Evolutionary conservation across 2,113 vertebrate genomes (phyloP), one percentile per base, ranked within the genome.

Genomic region (Rhinogobius similis): DNA sequence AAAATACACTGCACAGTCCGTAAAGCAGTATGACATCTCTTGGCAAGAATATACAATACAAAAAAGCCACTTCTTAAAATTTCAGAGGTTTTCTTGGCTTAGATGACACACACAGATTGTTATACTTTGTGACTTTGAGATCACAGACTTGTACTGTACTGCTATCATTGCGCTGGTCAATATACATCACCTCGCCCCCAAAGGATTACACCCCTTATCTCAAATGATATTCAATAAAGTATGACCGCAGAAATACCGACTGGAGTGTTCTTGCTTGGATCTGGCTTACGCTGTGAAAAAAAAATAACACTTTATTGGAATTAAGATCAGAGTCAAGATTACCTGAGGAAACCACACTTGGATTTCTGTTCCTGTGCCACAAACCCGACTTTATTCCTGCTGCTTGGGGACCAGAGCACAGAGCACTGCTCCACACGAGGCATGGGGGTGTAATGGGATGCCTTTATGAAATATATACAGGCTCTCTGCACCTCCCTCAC

Each of bases 191-290:
- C 88, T 89, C 73, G 27, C 77, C 67, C 65, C 81, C 86, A 84
- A 89, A 90, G 92, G 92, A 93, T 93, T 94, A 94, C 88, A 86
- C 86, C 81, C 86, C 91, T 94, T 94, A 94, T 94, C 93, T 94
- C 82, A 94, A 93, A 93, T 93, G 90, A 93, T 93, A 93, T 93
- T 93, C 92, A 93, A 93, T 94, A 93, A 93, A 91, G 88, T 92
- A 92, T 89, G 90, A 91, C 90, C 76, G 76, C 84, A 85, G 87
- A 93, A 93, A 91, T 88, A 90, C 72, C 82, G 84, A 80, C 89
- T 88, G 88, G 90, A 94, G 91, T 90, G 91, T 88, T 88, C 82
- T 81, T 81, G 80, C 84, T 90, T 78, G 84, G 87, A 90, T 87
- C 82, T 85, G 87, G 81, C 83, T 89, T 88, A 88, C 77, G 82